Evolutionary conservation across 2,797 vertebrate species (phyloP), one percentile per base, ranked within the genome.

Genomic region (Danio tinwini): DNA sequence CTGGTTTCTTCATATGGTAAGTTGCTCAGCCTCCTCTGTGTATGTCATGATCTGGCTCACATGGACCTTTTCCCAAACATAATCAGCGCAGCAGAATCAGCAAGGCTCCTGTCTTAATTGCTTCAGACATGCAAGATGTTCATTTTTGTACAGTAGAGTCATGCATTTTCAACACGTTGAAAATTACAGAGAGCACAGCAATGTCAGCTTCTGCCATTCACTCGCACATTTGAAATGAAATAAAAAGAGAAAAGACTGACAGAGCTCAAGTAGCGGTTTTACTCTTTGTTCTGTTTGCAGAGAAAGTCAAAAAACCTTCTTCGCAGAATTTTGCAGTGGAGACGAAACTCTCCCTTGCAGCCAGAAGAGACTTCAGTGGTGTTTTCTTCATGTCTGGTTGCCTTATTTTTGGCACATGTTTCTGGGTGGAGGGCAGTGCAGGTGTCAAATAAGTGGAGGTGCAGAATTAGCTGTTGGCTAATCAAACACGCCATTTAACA

Each of bases 81-180:
- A 76, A 76, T 76, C 74, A 76, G 50, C 6, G 74, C 62, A 3
- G 40, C 19, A 47, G 39, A 76, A 29, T 67, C 40, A 67, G 19
- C 39, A 64, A 10, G 17, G 16, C 19, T 67, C 63, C 42, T 47
- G 11, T n/a, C 11, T 56, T 65, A 56, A 76, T 76, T 58, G 52
- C 9, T 13, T 29, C 37, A 47, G 74, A 56, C 62, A 65, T 6
- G 1, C 50, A 56, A 19, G 5, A 21, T 19, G 14, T 47, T 47
- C 14, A 39, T 56, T 67, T 76, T 53, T 69, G 19, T 37, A 21
- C 0, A 0, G 10, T 50, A 53, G 40, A 76, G 52, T 76, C 52
- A 55, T 39, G 16, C 42, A 56, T 40, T 37, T 39, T 37, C 7
- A 56, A 37, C 19, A 47, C 17, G 40, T 47, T 76, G 52, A 67